Evolutionary conservation across 1,140 invertebrate genomes (phyloP).

Genomic region (Brachionus calyciflorus): DNA sequence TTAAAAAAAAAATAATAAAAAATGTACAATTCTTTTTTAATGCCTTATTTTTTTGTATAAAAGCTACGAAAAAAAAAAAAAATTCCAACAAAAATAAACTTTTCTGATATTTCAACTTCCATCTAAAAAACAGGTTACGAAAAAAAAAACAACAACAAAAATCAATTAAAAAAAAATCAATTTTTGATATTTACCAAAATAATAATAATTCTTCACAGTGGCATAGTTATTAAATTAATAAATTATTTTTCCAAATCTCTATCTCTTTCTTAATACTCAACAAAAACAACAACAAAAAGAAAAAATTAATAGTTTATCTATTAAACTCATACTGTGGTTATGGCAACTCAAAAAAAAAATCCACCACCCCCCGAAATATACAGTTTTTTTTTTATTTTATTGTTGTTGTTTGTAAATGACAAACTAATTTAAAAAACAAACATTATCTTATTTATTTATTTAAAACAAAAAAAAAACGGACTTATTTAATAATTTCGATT

Average conservation of each 20-base stretch:
- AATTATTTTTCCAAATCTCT: conserved; percentile 13
- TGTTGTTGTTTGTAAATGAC: conserved; percentile 13
- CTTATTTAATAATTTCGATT: conserved; percentile 17
- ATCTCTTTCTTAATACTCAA: neutral
- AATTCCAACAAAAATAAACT: conserved; percentile 23
- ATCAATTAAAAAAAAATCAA: neutral
- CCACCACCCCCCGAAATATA: neutral
- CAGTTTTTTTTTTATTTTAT: too few species aligned
- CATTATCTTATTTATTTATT: neutral
- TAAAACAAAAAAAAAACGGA: neutral
- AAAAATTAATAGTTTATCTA: conserved; percentile 34
- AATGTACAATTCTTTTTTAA: conserved; percentile 18
- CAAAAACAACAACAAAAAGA: neutral
- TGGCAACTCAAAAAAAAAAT: neutral
- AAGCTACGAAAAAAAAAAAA: neutral
- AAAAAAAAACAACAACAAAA: neutral
- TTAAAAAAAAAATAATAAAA: neutral
- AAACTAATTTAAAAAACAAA: conserved; percentile 17
- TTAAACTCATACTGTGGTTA: conserved; percentile 24
- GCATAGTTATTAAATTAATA: conserved; percentile 43
- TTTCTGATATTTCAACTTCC: neutral
- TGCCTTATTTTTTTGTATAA: too few species aligned
- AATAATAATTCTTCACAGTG: conserved; percentile 26
- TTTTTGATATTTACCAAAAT: neutral
- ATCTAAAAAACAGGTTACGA: conserved; percentile 2